A percentile compares a stretch with the other conserved stretches of the same genome.
These are phyloP conservation scores for Trochalopteron elliotii DNA, from an alignment of 2,113 vertebrate genomes.

Conservation along the genomic window DNA sequence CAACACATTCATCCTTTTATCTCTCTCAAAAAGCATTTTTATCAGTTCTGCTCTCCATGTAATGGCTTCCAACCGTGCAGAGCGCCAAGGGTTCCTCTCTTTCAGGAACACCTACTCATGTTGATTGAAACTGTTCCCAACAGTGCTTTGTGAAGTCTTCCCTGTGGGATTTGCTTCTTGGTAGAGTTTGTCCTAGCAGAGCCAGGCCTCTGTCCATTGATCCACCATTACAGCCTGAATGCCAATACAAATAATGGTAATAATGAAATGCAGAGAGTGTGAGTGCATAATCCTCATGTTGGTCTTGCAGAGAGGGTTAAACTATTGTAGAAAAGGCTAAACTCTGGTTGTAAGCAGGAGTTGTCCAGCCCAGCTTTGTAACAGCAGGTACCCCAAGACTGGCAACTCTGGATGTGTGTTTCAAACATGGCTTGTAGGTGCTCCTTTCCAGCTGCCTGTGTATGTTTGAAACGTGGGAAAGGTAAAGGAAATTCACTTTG, in stretches of 20 bases:
- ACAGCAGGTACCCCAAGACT: neutral
- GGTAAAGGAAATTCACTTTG: neutral
- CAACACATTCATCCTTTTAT: neutral
- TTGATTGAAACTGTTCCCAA: neutral
- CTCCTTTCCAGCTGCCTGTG: neutral
- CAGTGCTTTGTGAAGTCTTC: neutral
- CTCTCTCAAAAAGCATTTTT: conserved; percentile 5
- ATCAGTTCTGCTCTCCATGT: neutral
- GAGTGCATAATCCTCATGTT: neutral
- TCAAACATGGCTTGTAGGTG: neutral
- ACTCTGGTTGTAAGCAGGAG: neutral
- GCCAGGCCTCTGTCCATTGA: neutral
- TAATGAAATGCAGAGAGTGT: neutral
- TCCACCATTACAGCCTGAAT: neutral
- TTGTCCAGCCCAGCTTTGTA: neutral
- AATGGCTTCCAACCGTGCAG: neutral
- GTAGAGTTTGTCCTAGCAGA: neutral
- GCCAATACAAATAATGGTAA: neutral
- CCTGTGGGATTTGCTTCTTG: neutral
- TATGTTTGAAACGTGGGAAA: neutral
- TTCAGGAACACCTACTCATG: neutral
- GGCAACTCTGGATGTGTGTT: neutral
- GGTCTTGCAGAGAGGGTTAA: neutral
- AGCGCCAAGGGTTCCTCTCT: neutral
- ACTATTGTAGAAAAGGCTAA: neutral